Percentiles rank a stretch among this genome's conserved stretches.
Conservation (phyloP, 2,113 vertebrate species). For the Austrofundulus limnaeus region DNA sequence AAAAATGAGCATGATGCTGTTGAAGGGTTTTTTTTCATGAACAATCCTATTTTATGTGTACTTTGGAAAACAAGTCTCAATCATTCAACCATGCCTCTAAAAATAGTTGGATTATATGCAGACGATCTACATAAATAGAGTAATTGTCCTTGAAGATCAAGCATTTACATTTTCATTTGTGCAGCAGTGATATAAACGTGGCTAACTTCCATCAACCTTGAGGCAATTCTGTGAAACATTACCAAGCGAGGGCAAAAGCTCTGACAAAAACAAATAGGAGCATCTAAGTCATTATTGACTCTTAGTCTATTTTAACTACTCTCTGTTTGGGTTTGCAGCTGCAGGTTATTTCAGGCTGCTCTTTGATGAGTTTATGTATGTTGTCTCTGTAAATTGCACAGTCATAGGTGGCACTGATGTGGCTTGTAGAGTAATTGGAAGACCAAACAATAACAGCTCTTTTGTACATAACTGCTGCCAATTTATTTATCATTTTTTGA, state of each 20-base stretch:
- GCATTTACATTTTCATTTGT: slow-evolving; percentile 43
- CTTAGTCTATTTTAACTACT: slow-evolving; percentile 75
- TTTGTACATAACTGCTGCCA: slow-evolving; percentile 17
- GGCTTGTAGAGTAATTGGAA: slow-evolving; percentile 39
- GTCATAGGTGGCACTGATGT: slow-evolving; percentile 33
- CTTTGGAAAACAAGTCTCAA: too few relatives aligned
- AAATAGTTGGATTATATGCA: slow-evolving; percentile 23
- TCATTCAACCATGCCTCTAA: not conserved
- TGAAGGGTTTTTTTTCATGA: not conserved
- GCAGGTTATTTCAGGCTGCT: slow-evolving; percentile 65
- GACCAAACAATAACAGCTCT: slow-evolving; percentile 11
- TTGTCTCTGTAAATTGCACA: slow-evolving; percentile 39
- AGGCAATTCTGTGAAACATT: slow-evolving; percentile 71
- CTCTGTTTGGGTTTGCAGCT: slow-evolving; percentile 65
- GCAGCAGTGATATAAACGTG: slow-evolving; percentile 47
- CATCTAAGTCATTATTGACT: slow-evolving; percentile 75
- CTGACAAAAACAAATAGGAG: slow-evolving; percentile 72
- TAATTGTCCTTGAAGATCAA: slow-evolving; percentile 49
- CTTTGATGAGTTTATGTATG: slow-evolving; percentile 67
- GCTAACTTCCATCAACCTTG: slow-evolving; percentile 69
- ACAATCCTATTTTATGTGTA: too few relatives aligned
- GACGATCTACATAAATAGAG: slow-evolving; percentile 40
- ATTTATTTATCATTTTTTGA: slow-evolving; percentile 2
- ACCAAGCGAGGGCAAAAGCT: slow-evolving; percentile 54
- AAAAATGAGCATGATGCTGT: slow-evolving; percentile 50